Conservation (phyloP, 2,797 vertebrate genomes). For the Spondyliosoma cantharus region DNA sequence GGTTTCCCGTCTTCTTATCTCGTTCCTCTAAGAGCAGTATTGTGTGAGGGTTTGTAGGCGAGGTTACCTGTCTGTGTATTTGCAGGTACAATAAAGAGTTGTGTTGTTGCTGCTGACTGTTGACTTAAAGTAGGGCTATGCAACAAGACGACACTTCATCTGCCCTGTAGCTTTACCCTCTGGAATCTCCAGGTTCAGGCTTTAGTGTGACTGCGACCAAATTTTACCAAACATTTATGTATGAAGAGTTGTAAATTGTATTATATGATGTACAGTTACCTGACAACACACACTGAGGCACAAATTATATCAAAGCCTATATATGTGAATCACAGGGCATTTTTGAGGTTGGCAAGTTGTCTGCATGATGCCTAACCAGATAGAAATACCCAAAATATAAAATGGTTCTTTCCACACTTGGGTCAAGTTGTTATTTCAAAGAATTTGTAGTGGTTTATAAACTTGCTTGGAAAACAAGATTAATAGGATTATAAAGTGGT, state of each 20-base stretch:
- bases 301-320: constrained; percentile 72
- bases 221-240: constrained; percentile 78
- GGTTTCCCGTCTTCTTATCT: constrained; percentile 43
- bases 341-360: constrained; percentile 63
- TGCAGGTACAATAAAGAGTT: constrained; percentile 61
- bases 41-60: constrained; percentile 36
- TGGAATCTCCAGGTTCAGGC: constrained; percentile 83
- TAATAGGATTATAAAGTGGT: neutral
- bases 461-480: constrained; percentile 12
- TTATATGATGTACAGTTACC: constrained; percentile 68
- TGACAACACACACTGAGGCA: constrained; percentile 79
- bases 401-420: constrained; percentile 51
- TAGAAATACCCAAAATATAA: constrained; percentile 60
- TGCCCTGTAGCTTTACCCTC: constrained; percentile 86
- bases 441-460: constrained; percentile 33
- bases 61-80: constrained; percentile 40
- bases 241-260: constrained; percentile 65
- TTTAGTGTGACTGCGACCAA: constrained; percentile 90
- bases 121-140: constrained; percentile 89
- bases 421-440: constrained; percentile 58
- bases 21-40: constrained; percentile 57
- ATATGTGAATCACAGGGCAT: constrained; percentile 64
- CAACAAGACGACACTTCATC: constrained; percentile 89
- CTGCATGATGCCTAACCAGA: constrained; percentile 72
- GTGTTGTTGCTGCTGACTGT: constrained; percentile 81